Evolutionary conservation across 2,797 vertebrate species (phyloP).

Genomic region (Galaxias olidus): DNA sequence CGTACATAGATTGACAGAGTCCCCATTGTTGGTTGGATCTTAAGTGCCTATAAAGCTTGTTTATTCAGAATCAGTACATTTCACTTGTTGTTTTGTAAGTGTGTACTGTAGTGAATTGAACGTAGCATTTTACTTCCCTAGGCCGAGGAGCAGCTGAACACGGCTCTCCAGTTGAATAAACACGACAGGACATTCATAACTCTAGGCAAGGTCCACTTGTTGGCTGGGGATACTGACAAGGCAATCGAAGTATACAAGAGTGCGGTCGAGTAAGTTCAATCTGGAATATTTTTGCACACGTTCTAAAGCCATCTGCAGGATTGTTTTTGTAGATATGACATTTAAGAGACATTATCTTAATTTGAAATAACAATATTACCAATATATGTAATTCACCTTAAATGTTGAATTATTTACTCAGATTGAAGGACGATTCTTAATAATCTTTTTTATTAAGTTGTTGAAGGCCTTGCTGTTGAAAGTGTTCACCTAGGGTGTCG

Average conservation of each 20-base stretch:
- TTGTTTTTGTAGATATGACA: too few species aligned
- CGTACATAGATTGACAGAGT: not conserved
- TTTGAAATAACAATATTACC: not conserved
- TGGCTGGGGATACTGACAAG: slow-evolving; percentile 85
- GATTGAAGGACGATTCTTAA: slow-evolving; percentile 1
- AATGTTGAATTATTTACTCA: slow-evolving; percentile 1
- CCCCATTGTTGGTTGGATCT: too few species aligned
- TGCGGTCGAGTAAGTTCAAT: slow-evolving; percentile 87
- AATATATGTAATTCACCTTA: too few species aligned
- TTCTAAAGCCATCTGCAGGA: not conserved
- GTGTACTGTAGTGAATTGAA: slow-evolving; percentile 10
- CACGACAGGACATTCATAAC: slow-evolving; percentile 90
- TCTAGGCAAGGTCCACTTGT: slow-evolving; percentile 88
- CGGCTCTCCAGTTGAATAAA: slow-evolving; percentile 86
- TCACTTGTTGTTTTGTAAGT: too few species aligned
- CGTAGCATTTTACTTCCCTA: slow-evolving; percentile 49
- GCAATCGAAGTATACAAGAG: slow-evolving; percentile 90
- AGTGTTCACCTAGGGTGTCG: not conserved
- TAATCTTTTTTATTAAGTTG: not conserved
- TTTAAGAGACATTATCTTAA: too few species aligned
- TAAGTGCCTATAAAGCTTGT: too few species aligned
- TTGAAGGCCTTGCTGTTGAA: not conserved
- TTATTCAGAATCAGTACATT: too few species aligned
- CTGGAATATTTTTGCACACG: not conserved
- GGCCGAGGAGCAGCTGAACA: slow-evolving; percentile 89